Base-by-base conservation (phyloP, 2,113 vertebrate genomes). In the Thalassarche chlororhynchos region DNA sequence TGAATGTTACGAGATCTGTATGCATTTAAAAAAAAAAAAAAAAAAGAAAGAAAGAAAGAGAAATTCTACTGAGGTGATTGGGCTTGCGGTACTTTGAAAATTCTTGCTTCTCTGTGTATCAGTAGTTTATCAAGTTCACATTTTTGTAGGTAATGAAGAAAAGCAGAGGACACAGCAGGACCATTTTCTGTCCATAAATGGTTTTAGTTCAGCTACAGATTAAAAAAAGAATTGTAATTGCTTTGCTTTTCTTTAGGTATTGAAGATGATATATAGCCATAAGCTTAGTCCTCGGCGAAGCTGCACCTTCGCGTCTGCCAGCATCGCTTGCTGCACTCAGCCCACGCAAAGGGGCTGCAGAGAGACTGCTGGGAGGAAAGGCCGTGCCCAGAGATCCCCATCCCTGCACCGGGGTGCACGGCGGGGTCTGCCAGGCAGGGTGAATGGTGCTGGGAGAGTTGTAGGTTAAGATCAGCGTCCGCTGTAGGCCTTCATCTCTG, bases 321-420 rank as follows among this genome's bases (percentile, higher is more conserved):
- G 52, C 21, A 60, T 64, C 9, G 0, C 25, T 58, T 16, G 9
- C n/a, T 14, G 13, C 8, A 0, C n/a, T 54, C 31, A 18, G 18
- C 12, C 38, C 42, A 7, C 3, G 4, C 19, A 17, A 46, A 74
- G n/a, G 11, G 34, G 31, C 14, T 57, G 25, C 57, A 24, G 42
- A 49, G 21, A 64, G 24, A 28, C 23, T 71, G 26, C 36, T 51
- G 70, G 62, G 32, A 15, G 44, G 26, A 17, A 31, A 25, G 23
- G 38, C 23, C 2, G 0, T 58, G 32, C 8, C 44, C 42, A 58
- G 51, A 17, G 31, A 21, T 20, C 21, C 38, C 17, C 14, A 18
- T 5, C 9, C 17, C 34, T 32, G 18, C 10, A 42, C 20, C 1
- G 1, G 44, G 11, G 9, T 9, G 19, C 20, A 10, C 1, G 2